phyloP scores from a whole-genome alignment of 2,797 vertebrate genomes.

The Coregonus sp. region DNA sequence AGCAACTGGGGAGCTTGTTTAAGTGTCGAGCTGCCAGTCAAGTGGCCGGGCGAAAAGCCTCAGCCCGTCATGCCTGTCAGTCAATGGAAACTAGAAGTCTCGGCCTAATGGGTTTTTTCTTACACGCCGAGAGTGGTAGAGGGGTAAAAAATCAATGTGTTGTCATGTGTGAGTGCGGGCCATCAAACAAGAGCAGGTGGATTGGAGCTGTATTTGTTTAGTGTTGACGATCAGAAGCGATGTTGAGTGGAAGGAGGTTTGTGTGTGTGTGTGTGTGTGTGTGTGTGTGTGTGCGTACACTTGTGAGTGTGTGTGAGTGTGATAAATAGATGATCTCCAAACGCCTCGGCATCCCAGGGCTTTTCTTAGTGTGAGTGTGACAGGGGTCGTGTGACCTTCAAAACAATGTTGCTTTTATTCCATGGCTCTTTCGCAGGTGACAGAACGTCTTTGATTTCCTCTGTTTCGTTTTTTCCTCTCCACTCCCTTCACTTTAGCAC shows the following conservation, averaged over 20 bases:
- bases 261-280: not conserved
- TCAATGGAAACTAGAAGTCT: conserved; percentile 99
- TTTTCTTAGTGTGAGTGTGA: conserved; percentile 72
- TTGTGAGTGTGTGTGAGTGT: not conserved
- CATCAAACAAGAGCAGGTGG: conserved; percentile 89
- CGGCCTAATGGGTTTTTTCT: conserved; percentile 99
- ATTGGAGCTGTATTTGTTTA: conserved; percentile 86
- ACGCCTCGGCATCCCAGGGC: conserved; percentile 41
- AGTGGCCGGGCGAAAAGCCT: conserved; percentile 91
- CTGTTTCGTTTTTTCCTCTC: conserved; percentile 19
- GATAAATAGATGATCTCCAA: conserved; percentile 24
- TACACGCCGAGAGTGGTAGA: conserved; percentile 65
- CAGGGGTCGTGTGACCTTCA: conserved; percentile 68
- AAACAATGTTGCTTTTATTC: conserved; percentile 62
- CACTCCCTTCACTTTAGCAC: conserved; percentile 1
- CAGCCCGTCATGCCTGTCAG: conserved; percentile 96
- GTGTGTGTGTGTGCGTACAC: not conserved
- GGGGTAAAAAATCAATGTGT: conserved; percentile 93
- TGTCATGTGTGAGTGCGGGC: conserved; percentile 91
- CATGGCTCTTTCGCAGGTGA: conserved; percentile 40
- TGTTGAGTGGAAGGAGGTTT: not conserved
- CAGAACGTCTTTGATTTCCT: conserved; percentile 38
- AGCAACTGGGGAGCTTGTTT: conserved; percentile 99
- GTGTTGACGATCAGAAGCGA: conserved; percentile 52
- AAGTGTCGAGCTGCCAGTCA: conserved; percentile 99